Evolutionary conservation across 2,888 invertebrate species (phyloP), one percentile per base, ranked within the genome.

Genomic region (Steromphala cineraria): DNA sequence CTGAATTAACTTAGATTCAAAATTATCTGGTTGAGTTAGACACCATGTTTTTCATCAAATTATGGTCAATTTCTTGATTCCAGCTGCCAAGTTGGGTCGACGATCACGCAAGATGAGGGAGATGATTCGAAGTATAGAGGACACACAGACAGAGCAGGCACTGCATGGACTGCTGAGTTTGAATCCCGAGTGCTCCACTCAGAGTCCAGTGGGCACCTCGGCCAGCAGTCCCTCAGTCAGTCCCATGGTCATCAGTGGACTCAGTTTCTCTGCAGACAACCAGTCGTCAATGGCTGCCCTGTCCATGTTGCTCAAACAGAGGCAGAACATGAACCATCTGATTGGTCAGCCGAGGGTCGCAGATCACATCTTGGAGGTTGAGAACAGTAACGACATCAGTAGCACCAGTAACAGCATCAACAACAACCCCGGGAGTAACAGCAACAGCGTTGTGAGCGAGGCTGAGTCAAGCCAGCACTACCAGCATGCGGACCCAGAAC

Each of bases 71-170:
- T 46, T 28, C 36, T 21, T 75, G 21, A 36, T 84, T 85, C 4
- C 80, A 91, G 93, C 93, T 84, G 93, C 93, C 36, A 93, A 93
- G 80, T 88, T 93, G 67, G 93, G 93, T 24, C 88, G 93, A 4
- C 88, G 92, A n/a, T 92, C 91, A 2, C 84, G 92, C 53, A 92
- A 93, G 83, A 93, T 93, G 93, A 85, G 92, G 46, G 93, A 93
- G 79, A 89, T 92, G 89, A 93, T 93, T 55, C 88, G 91, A 24
- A 92, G 91, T 76, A 93, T 93, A 53, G 93, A 93, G 82, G 93
- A 93, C 87, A 91, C 91, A 2, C 92, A 93, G 87, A 93, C 92
- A 52, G 92, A 93, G 55, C 93, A 93, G 85, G 93, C 93, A 5
- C 85, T 93, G 53, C 92, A 93, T 79, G 93, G 93, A 53, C 89